A percentile compares a stretch with the other conserved stretches of the same genome.
Conservation (phyloP, 2,888 invertebrate genomes). For the Apoda limacodes region DNA sequence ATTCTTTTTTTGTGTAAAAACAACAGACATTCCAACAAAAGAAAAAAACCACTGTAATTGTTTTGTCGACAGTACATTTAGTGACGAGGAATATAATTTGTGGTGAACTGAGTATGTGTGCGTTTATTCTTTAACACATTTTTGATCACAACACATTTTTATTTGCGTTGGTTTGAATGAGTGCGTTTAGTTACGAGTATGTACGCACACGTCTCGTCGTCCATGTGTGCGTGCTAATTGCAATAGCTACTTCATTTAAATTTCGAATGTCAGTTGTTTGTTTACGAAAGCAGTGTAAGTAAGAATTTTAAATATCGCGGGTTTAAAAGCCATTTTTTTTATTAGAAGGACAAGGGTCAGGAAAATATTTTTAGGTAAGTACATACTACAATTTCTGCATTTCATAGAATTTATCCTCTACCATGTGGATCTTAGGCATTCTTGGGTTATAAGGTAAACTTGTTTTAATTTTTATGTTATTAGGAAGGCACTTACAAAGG, state of each 20-base stretch:
- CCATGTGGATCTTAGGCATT: no score
- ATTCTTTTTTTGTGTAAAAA: no score
- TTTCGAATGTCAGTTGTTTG: slow-evolving; percentile 56
- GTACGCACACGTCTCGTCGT: slow-evolving; percentile 22
- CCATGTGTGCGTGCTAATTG: slow-evolving; percentile 53
- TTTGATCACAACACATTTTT: slow-evolving; percentile 59
- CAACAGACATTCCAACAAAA: no score
- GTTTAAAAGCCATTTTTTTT: no score
- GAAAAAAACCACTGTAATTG: no score
- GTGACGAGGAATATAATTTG: slow-evolving; percentile 66
- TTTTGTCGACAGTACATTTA: slow-evolving; percentile 48
- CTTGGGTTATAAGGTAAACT: no score
- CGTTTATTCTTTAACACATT: slow-evolving; percentile 62
- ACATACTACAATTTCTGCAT: no score
- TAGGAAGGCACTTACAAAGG: no score
- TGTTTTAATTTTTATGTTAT: no score
- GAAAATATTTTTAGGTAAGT: no score
- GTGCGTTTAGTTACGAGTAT: slow-evolving; percentile 41
- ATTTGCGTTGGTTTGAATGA: slow-evolving; percentile 34
- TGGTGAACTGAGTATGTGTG: slow-evolving; percentile 40
- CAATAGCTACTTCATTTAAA: slow-evolving; percentile 70
- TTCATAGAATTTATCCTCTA: no score
- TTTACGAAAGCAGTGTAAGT: slow-evolving; percentile 36
- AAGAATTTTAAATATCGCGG: slow-evolving; percentile 27
- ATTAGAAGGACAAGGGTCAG: no score